Conservation (phyloP, 2,888 invertebrate species). For the Tholera decimalis region DNA sequence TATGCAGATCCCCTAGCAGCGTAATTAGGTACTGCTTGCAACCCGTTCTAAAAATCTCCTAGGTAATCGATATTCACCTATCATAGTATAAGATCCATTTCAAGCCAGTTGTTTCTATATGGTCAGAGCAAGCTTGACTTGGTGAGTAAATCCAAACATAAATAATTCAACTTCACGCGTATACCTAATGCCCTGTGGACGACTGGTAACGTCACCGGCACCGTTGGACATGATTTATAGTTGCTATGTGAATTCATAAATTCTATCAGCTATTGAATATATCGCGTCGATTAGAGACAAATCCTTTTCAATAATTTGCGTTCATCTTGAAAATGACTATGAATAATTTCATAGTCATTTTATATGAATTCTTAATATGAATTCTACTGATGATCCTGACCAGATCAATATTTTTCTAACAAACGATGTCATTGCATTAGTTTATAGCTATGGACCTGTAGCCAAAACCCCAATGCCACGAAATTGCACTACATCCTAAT, state of each 20-base stretch:
- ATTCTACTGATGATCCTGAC: too few species aligned
- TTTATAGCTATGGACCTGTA: too few species aligned
- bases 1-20: not conserved
- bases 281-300: slow-evolving; percentile 9
- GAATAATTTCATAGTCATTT: too few species aligned
- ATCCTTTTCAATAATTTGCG: not conserved
- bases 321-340: too few species aligned
- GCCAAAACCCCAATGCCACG: too few species aligned
- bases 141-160: slow-evolving; percentile 19
- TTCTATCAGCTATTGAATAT: slow-evolving; percentile 16
- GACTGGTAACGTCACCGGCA: slow-evolving; percentile 21
- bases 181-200: slow-evolving; percentile 5
- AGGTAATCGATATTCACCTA: not conserved
- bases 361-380: too few species aligned
- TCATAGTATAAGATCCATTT: not conserved
- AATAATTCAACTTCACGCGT: slow-evolving; percentile 28
- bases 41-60: not conserved
- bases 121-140: slow-evolving; percentile 8
- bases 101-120: slow-evolving; percentile 1
- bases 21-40: not conserved
- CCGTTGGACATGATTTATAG: slow-evolving; percentile 20
- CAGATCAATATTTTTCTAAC: too few species aligned
- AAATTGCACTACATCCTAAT: too few species aligned
- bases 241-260: slow-evolving; percentile 19
- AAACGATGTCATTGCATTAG: too few species aligned